A percentile compares a stretch with the other conserved stretches of the same genome.
Conservation (phyloP, 2,797 vertebrate genomes). For the Sitta carolinensis region DNA sequence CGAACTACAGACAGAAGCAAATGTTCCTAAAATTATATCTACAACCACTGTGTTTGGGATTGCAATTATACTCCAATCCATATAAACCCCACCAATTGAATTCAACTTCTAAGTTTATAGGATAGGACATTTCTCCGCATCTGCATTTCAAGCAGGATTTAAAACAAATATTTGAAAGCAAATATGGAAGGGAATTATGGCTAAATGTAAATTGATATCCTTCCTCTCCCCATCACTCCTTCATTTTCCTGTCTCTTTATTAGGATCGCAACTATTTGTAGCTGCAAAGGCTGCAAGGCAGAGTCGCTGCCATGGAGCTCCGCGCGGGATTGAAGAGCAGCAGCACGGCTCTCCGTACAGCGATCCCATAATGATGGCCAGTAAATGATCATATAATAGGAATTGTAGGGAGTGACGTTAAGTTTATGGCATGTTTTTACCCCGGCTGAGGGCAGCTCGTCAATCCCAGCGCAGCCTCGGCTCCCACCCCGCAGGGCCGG, state of each 20-base stretch:
- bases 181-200: not conserved
- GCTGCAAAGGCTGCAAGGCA: not conserved
- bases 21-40: conserved; percentile 2
- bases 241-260: not conserved
- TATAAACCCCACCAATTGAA: not conserved
- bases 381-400: not conserved
- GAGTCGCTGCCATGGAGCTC: not conserved
- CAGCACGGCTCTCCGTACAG: not conserved
- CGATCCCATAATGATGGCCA: not conserved
- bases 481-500: not conserved
- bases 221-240: not conserved
- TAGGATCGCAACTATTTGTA: not conserved
- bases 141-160: not conserved
- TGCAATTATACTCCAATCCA: not conserved
- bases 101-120: not conserved
- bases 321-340: not conserved
- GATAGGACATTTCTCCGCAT: not conserved
- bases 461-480: not conserved
- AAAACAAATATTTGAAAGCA: not conserved
- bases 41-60: not conserved
- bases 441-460: not conserved
- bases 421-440: not conserved
- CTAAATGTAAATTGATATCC: not conserved
- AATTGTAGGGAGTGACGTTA: not conserved
- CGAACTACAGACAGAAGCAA: not conserved